Percentiles rank a stretch among this genome's conserved stretches.
Conservation (phyloP, 2,797 vertebrate species). For the Rhyacichthys aspro region DNA sequence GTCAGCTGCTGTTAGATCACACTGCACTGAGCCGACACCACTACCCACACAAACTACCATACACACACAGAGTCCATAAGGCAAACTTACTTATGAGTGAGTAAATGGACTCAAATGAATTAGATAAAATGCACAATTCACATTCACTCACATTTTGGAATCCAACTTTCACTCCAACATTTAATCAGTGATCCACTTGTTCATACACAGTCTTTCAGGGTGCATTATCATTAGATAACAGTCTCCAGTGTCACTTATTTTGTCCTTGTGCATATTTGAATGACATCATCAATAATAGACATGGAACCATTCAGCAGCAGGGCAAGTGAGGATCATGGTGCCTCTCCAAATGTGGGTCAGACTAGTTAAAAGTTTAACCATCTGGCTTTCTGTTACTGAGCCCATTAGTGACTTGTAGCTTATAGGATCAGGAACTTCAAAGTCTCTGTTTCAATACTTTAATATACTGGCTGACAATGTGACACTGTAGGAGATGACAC, state of each 20-base stretch:
- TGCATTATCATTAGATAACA: constrained; percentile 22
- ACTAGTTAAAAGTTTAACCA: constrained; percentile 52
- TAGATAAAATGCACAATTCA: neutral
- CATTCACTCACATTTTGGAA: neutral
- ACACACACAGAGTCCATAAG: constrained; percentile 29
- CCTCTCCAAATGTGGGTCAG: constrained; percentile 38
- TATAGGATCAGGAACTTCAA: constrained; percentile 11
- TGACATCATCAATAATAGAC: constrained; percentile 75
- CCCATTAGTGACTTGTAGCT: constrained; percentile 31
- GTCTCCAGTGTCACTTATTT: constrained; percentile 49
- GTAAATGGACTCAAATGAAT: constrained; percentile 8
- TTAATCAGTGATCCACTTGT: neutral
- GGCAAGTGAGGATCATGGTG: constrained; percentile 20
- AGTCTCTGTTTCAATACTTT: neutral
- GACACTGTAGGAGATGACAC: too few relatives aligned
- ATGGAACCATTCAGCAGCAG: constrained; percentile 45
- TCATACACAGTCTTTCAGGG: neutral
- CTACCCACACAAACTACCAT: constrained; percentile 50
- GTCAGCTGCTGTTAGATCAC: constrained; percentile 95
- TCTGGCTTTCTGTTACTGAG: constrained; percentile 35
- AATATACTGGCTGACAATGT: too few relatives aligned
- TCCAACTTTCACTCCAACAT: neutral
- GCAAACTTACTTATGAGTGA: constrained; percentile 21
- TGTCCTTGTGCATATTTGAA: constrained; percentile 79
- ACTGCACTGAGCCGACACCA: constrained; percentile 73